phyloP scores from a whole-genome alignment of 2,888 invertebrate species.

The Phania funesta region DNA sequence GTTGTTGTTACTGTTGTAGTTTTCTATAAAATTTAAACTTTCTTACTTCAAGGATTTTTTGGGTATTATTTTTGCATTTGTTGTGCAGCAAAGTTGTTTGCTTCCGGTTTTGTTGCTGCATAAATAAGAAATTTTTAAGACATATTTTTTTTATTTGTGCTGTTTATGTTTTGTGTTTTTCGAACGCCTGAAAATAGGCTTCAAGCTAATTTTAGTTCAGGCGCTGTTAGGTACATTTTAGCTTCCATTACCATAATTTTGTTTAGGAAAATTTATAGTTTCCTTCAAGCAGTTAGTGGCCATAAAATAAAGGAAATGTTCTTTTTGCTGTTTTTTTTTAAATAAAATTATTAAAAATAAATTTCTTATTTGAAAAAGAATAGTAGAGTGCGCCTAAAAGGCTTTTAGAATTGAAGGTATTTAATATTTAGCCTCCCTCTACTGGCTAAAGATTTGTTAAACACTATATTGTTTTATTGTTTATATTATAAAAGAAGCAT shows the following conservation, averaged over 20 bases:
- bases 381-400: neutral
- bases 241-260: slow-evolving; percentile 5
- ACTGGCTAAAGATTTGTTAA: neutral
- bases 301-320: neutral
- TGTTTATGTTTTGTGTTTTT: slow-evolving; percentile 5
- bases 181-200: slow-evolving; percentile 35
- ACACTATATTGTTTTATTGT: neutral
- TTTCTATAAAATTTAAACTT: neutral
- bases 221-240: neutral
- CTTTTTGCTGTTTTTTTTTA: neutral
- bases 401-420: neutral
- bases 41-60: slow-evolving; percentile 49
- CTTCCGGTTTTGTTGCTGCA: slow-evolving; percentile 51
- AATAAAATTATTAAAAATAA: neutral
- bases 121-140: slow-evolving; percentile 32
- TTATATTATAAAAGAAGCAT: neutral
- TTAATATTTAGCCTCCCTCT: neutral
- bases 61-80: slow-evolving; percentile 20
- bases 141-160: neutral
- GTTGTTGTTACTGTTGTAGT: no score
- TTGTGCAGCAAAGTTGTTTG: slow-evolving; percentile 33
- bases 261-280: slow-evolving; percentile 38
- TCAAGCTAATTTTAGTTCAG: slow-evolving; percentile 5
- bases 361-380: neutral
- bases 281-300: slow-evolving; percentile 15